Base-by-base conservation (phyloP, 2,113 vertebrate genomes). In the Coptodon rendalli region DNA sequence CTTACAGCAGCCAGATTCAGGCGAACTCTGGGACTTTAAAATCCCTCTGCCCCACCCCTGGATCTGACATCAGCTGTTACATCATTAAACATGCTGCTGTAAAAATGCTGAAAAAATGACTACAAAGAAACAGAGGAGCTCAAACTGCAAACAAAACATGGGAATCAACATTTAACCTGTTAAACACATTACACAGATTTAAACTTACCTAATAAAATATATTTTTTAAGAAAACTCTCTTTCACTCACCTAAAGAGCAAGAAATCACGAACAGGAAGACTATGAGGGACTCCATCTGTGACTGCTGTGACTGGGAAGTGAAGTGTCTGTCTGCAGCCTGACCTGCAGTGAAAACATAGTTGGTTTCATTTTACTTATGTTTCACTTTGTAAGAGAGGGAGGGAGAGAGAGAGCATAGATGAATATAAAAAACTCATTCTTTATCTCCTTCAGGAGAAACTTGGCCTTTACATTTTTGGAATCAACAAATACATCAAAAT, bases 11-110 rank as follows among this genome's bases (percentile, higher is more conserved):
- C 34, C 19, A 38, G 4, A 68, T 5, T 68, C 19, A n/a, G 34
- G 19, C 22, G 61, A n/a, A 13, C 17, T 36, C 2, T 1, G 31
- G 34, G 63, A 2, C 63, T n/a, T 66, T 68, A 38, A 63, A 63
- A n/a, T 0, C 0, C 31, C 9, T 36, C 59, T 5, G 2, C 3
- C 19, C 0, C 6, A 66, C 0, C 34, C 61, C 31, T 9, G 29
- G 29, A 34, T 61, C 1, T 61, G 59, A 34, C 61, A 68, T 3
- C 36, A 68, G 2, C 34, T 38, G 34, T 38, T 68, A 68, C 59
- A 19, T n/a, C 59, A 36, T 63, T 63, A 63, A 63, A 3, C 59
- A 63, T 36, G 16, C 0, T 63, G 59, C 59, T 63, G 16, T 6
- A 61, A 61, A 9, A 59, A 59, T 59, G 14, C 56, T 31, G 57